Conservation (phyloP, 2,113 vertebrate species). For the Myotis brandtii region DNA sequence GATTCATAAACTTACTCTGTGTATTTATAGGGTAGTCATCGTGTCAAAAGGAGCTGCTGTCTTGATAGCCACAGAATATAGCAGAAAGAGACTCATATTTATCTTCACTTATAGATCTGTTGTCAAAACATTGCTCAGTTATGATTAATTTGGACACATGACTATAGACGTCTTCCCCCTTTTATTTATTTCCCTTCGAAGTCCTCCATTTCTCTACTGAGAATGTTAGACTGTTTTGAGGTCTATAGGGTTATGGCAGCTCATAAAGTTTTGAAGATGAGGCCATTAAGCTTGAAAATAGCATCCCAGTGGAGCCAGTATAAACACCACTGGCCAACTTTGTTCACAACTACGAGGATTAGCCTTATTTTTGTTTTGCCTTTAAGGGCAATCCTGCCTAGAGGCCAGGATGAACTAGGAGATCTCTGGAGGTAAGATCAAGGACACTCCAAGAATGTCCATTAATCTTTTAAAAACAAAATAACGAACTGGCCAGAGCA, state of each 20-base stretch:
- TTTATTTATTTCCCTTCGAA: slow-evolving; percentile 36
- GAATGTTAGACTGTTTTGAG: slow-evolving; percentile 40
- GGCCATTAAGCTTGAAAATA: slow-evolving; percentile 55
- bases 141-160: slow-evolving; percentile 49
- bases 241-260: background rate
- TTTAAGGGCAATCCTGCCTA: slow-evolving; percentile 69
- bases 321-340: slow-evolving; percentile 59
- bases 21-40: slow-evolving; percentile 14
- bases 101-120: background rate
- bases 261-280: slow-evolving; percentile 52
- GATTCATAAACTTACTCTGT: background rate
- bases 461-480: slow-evolving; percentile 74
- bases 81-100: slow-evolving; percentile 22
- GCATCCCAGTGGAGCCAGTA: slow-evolving; percentile 39
- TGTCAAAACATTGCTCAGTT: background rate
- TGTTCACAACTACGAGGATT: slow-evolving; percentile 59
- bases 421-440: slow-evolving; percentile 69
- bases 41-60: slow-evolving; percentile 27
- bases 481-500: slow-evolving; percentile 38
- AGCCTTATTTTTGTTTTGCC: slow-evolving; percentile 71
- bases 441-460: slow-evolving; percentile 61
- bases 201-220: slow-evolving; percentile 8
- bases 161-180: background rate
- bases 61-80: slow-evolving; percentile 10
- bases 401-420: slow-evolving; percentile 62